A percentile compares a stretch with the other conserved stretches of the same genome.
Conservation (phyloP, 2,113 vertebrate species). For the Felis catus region F.catus_Fca126_mat1.0 CM031414.1:73646001-73646500, state of each 20-base stretch:
- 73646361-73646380: not conserved
- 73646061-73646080: not conserved
- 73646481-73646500: not conserved
- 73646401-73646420: not conserved
- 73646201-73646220: not conserved
- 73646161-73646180: not conserved
- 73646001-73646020: not conserved
- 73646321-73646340: not conserved
- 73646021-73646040: not conserved
- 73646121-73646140: not conserved
- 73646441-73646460: not conserved
- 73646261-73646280: not conserved
- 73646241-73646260: not conserved
- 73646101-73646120: not conserved
- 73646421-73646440: conserved; percentile 8
- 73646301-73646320: not conserved
- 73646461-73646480: not conserved
- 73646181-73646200: not conserved
- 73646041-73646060: conserved; percentile 21
- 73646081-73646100: not conserved
- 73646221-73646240: not conserved
- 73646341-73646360: not conserved
- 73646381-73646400: not conserved
- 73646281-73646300: not conserved
- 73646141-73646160: conserved; percentile 21